Evolutionary conservation across 1,140 invertebrate genomes (phyloP), one percentile per base, ranked within the genome.

Genomic region (Danaus plexippus): DNA sequence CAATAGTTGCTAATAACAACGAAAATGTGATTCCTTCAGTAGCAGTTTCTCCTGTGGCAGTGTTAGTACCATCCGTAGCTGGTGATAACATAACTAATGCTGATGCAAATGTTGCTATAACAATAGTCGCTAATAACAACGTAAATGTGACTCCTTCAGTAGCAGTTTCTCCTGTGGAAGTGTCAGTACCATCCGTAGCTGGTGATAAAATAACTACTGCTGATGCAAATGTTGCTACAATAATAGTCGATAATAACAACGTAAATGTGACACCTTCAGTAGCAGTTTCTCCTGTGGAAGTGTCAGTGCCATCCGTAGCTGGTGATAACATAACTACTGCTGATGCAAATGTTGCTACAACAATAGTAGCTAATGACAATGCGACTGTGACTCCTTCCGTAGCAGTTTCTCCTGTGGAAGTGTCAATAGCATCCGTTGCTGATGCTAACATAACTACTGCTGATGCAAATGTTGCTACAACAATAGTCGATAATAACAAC

Each of bases 281-380:
- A 11, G n/a, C 11, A 3, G n/a, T 51, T 4, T 42, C n/a, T 8
- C 2, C 22, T 9, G 8, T 9, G 11, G n/a, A 50, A 50, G 41
- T n/a, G 11, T 40, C 6, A 7, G 7, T 50, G 3, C 11, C 48
- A 40, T 41, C 48, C 8, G 48, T 11, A 50, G 8, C 48, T 41
- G 9, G 18, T 18, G 47, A 49, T 9, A 41, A 41, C 18, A 12
- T 13, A 11, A 41, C 18, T 32, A 9, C 8, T 45, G 52, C 11
- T 41, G 32, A 41, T 50, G 22, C n/a, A 41, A 18, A 50, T 41
- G 12, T n/a, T 50, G 32, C 22, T 49, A 13, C 22, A 49, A n/a
- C 22, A 49, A 32, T 32, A 11, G 32, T 15, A 8, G 4, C 47
- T 10, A 50, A 41, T 50, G 40, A 41, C 32, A 50, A 32, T 49